Base-by-base conservation (phyloP, 2,113 vertebrate species). In the Barbus barbus region DNA sequence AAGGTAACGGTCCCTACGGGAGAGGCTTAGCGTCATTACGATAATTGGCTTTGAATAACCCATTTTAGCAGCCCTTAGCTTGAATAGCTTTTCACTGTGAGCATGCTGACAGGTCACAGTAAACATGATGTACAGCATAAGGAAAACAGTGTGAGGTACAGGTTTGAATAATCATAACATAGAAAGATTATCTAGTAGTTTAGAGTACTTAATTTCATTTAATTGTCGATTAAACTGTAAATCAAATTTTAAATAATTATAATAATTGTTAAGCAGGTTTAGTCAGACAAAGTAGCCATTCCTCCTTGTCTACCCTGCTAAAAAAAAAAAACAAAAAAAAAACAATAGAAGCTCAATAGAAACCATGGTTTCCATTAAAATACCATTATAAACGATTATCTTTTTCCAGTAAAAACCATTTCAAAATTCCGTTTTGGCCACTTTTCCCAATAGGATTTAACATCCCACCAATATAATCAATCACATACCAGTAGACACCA, bases 31-130 rank as follows among this genome's bases (percentile, higher is more conserved):
- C 44, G 84, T 84, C 85, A 86, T 81, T 44, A 63, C n/a, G 83
- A 36, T 94, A 93, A 94, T 93, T 94, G 92, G 92, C 91, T 94
- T 94, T 91, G 87, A 85, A 84, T 38, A 56, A 67, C 84, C 75
- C 56, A 81, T 86, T 93, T 90, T 91, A 93, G 91, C 85, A 77
- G 33, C 51, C 20, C 36, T 46, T 44, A 51, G 72, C 83, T 85
- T 82, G 79, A 85, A 84, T 38, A 82, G 72, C 26, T 48, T 24
- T 80, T 67, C 20, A 72, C 80, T 24, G 14, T 7, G 14, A n/a
- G 74, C 78, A 86, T 13, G 18, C 88, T 88, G 77, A 75, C 36
- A 84, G 83, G 72, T 16, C 67, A 53, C 65, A 81, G 67, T 88
- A 86, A 72, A 84, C 6, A 67, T 36, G 44, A 53, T 36, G 46